Conservation (phyloP, 2,113 vertebrate species). For the Colaptes auratus region DNA sequence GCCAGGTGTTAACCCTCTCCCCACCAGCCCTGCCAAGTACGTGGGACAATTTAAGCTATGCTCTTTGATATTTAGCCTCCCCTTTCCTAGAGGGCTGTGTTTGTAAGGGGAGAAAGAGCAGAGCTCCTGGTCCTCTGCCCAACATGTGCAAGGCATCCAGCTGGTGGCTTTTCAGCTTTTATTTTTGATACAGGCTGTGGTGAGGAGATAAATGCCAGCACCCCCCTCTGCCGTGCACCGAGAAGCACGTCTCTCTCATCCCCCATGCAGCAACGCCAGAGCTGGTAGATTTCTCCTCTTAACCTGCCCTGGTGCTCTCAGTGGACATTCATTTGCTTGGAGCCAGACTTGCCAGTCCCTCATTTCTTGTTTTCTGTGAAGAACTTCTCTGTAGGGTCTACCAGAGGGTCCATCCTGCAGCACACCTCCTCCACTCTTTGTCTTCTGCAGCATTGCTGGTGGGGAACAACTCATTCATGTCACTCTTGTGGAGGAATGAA, state of each 20-base stretch:
- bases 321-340: neutral
- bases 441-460: neutral
- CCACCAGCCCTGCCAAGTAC: neutral
- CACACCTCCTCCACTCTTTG: neutral
- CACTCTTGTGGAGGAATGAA: neutral
- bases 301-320: neutral
- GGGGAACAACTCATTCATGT: neutral
- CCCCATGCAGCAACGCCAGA: neutral
- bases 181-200: neutral
- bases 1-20: neutral
- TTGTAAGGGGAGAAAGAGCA: conserved; percentile 2
- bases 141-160: neutral
- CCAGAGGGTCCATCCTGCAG: neutral
- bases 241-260: neutral
- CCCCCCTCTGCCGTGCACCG: neutral
- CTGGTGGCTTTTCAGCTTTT: neutral
- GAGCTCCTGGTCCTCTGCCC: neutral
- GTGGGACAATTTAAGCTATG: neutral
- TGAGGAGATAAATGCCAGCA: neutral
- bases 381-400: neutral
- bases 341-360: neutral
- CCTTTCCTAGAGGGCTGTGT: neutral
- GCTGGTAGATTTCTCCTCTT: neutral
- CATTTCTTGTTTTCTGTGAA: neutral
- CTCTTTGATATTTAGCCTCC: conserved; percentile 12